Evolutionary conservation across 2,113 vertebrate species (phyloP), one percentile per base, ranked within the genome.

Genomic region (Petromus typicus): DNA sequence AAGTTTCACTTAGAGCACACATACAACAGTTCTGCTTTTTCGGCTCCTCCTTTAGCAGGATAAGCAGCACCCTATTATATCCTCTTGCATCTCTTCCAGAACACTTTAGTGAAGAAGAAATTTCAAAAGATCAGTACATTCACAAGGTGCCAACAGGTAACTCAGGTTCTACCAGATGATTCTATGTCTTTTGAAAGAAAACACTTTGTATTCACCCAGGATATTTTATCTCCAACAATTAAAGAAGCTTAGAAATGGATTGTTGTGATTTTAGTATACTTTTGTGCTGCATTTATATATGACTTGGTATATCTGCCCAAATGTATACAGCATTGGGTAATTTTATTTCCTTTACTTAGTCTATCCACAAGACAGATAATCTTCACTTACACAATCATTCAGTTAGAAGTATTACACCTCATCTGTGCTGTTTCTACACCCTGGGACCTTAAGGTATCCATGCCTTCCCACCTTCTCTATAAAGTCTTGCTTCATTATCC

Each of bases 161-260:
- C 75, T 32, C 56, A 79, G n/a, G 7, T 22, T 92, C 34, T 14
- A 18, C 23, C 12, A 23, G 34, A 59, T 40, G n/a, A 78, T 67
- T 86, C 27, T n/a, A 2, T 63, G 63, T 89, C 59, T 93, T 87
- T 66, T 63, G 43, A 67, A 95, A 94, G 43, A 87, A 82, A 90
- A 63, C 45, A 2, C 14, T 89, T 94, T 89, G 45, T 86, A 16
- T 84, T 64, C 92, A 14, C 4, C 48, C 54, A 57, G 27, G 3
- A 0, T 71, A 18, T 56, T 90, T 95, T 25, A 75, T 82, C 83
- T 83, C 45, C 81, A 3, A 83, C 78, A 93, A 78, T 89, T 73
- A 17, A 32, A 90, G 51, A 90, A n/a, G 43, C 23, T 75, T 79
- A 64, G 79, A 89, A 57, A 80, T 85, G 32, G 32, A 80, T 20